Evolutionary conservation across 1,140 invertebrate genomes (phyloP), one percentile per base, ranked within the genome.

Genomic region (Nasonia longicornis): DNA sequence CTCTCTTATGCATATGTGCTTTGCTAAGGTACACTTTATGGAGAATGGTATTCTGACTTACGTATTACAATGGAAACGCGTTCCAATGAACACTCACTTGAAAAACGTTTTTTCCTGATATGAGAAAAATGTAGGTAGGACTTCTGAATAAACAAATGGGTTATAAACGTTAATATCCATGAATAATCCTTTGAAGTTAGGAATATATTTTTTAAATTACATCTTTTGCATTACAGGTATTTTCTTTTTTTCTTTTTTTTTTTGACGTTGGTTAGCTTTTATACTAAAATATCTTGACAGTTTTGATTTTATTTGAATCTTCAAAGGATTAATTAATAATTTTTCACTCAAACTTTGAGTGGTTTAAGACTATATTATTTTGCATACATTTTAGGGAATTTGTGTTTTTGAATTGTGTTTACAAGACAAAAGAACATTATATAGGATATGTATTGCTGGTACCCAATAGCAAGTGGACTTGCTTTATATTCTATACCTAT

Each of bases 401-500:
- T 29, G 11, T 69, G 31, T 69, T 35, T 69, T 26, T 26, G 26
- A 26, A 26, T 26, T 26, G 26, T 26, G 26, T 26, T 26, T 26
- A 26, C 26, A 26, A 20, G 20, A 69, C 20, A 69, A 14, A 31
- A 20, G 16, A 22, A 67, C 4, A 20, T 67, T 69, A 29, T 31
- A 11, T 69, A 26, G 48, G 16, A 22, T 77, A n/a, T 35, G 8
- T 22, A 67, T 45, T 78, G 67, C 48, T 48, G 31, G 29, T 64
- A 16, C 73, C 26, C 78, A 48, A 52, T 7, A 74, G 66, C 75
- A 79, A 71, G 38, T 72, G 70, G 74, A 64, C 71, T 77, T 82
- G 75, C 31, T 71, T 45, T 77, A 67, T 80, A 52, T 52, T 58
- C 52, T 67, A 63, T 72, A 83, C 82, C 78, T 58, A 82, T 82